Evolutionary conservation across 2,113 vertebrate species (phyloP).

Genomic region (Canis aureus): DNA sequence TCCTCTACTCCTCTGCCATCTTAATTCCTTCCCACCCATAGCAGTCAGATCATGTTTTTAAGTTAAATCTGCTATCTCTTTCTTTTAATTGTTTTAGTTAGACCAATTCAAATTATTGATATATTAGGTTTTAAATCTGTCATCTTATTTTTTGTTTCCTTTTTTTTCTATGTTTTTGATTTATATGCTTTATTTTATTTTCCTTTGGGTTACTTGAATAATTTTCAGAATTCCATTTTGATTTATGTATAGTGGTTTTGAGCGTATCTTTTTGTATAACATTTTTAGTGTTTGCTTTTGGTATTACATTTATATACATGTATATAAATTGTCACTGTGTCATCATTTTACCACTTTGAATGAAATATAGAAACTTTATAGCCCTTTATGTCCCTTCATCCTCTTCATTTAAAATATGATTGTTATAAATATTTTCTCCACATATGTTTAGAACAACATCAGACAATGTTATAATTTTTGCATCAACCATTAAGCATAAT

Average conservation of each 20-base stretch:
- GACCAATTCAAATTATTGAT: not conserved
- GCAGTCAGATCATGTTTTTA: not conserved
- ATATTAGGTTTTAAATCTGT: not conserved
- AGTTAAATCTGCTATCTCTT: not conserved
- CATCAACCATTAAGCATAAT: not conserved
- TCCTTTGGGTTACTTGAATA: not conserved
- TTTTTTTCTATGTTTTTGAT: not conserved
- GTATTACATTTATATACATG: not conserved
- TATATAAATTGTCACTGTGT: not conserved
- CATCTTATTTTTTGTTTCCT: not conserved
- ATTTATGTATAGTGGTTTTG: not conserved
- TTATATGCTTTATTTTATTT: not conserved
- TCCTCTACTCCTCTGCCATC: no score
- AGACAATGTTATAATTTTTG: not conserved
- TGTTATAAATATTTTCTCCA: not conserved
- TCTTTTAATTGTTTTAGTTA: not conserved
- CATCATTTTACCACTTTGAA: not conserved
- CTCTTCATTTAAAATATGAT: not conserved
- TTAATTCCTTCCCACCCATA: no score
- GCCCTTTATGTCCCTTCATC: not conserved
- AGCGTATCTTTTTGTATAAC: not conserved
- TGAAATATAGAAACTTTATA: not conserved
- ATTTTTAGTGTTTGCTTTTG: not conserved
- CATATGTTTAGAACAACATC: not conserved
- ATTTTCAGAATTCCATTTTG: not conserved